phyloP scores from a whole-genome alignment of 2,797 vertebrate genomes.

The Notamacropus eugenii region DNA sequence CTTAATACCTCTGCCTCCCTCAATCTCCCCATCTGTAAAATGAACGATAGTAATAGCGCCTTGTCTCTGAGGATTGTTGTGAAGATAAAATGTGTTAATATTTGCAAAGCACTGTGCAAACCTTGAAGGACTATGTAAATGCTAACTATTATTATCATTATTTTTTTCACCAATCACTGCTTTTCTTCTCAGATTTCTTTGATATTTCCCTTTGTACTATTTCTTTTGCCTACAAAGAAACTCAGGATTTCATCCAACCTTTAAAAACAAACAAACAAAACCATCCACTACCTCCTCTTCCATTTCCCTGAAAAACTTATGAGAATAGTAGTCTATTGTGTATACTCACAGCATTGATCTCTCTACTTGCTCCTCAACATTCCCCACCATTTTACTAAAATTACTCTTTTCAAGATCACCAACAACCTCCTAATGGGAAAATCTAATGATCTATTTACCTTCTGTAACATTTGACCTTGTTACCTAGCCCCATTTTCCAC shows the following conservation, averaged over 20 bases:
- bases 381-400: background rate
- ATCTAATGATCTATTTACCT: background rate
- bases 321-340: background rate
- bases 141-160: background rate
- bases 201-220: background rate
- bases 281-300: background rate
- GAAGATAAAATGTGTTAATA: background rate
- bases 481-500: background rate
- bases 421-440: background rate
- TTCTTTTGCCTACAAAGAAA: background rate
- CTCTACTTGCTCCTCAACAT: background rate
- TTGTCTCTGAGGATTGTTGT: background rate
- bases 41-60: background rate
- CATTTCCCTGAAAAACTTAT: background rate
- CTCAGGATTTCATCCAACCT: background rate
- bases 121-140: background rate
- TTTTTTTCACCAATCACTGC: background rate
- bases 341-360: background rate
- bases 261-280: background rate
- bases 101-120: background rate
- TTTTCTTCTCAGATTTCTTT: background rate
- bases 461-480: background rate
- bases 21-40: background rate
- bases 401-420: background rate
- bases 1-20: background rate